Percentiles rank a stretch among this genome's conserved stretches.
phyloP scores from a whole-genome alignment of 1,140 invertebrate species.

The Adelges cooleyi region DNA sequence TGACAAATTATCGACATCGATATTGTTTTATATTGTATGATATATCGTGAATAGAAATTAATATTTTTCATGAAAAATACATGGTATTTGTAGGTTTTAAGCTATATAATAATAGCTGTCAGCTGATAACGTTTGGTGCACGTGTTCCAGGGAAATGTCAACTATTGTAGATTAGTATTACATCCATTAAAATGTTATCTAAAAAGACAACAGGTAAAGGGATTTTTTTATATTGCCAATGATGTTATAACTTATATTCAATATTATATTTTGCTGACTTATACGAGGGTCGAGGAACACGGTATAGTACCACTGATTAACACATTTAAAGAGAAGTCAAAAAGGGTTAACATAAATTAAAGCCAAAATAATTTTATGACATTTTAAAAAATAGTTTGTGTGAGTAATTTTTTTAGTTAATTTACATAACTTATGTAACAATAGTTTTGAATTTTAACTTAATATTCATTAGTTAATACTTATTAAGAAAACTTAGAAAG shows the following conservation, averaged over 20 bases:
- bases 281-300: too few relatives aligned
- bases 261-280: not conserved
- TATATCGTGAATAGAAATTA: not conserved
- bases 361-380: not conserved
- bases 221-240: not conserved
- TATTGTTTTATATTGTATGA: not conserved
- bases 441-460: not conserved
- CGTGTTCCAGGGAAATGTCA: not conserved
- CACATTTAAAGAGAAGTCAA: not conserved
- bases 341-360: not conserved
- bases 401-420: not conserved
- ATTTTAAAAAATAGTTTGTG: not conserved
- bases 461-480: not conserved
- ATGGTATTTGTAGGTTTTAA: not conserved
- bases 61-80: not conserved
- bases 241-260: not conserved
- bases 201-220: too few relatives aligned
- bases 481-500: not conserved
- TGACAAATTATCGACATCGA: not conserved
- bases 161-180: not conserved
- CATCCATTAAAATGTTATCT: slow-evolving; percentile 3
- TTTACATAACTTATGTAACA: not conserved
- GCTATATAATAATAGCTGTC: not conserved
- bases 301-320: too few relatives aligned
- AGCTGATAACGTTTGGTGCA: not conserved